Evolutionary conservation across 2,113 vertebrate species (phyloP).

Genomic region (Verasper variegatus): DNA sequence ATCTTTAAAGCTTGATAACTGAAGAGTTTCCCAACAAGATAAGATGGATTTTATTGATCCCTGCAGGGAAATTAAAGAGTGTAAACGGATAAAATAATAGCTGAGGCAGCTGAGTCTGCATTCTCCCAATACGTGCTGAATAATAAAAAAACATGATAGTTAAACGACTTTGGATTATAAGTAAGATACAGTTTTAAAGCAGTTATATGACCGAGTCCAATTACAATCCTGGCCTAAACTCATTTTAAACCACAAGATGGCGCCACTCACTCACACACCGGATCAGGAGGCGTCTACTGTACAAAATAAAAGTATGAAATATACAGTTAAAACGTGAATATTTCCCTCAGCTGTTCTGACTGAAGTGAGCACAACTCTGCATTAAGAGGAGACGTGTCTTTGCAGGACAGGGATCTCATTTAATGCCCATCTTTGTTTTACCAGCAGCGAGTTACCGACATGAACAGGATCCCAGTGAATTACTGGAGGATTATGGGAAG

Average conservation of each 20-base stretch:
- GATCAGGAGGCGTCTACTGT: neutral
- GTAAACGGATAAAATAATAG: neutral
- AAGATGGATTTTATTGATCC: neutral
- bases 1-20: neutral
- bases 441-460: constrained; percentile 1
- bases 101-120: neutral
- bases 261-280: constrained; percentile 21
- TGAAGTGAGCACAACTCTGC: neutral
- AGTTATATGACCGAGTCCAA: neutral
- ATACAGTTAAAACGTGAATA: no score
- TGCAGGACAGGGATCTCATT: constrained; percentile 1
- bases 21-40: neutral
- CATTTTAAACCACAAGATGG: constrained; percentile 50
- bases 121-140: neutral
- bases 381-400: neutral
- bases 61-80: neutral
- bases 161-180: neutral
- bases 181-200: neutral
- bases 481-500: constrained; percentile 13
- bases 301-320: no score
- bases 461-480: constrained; percentile 8
- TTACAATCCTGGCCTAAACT: no score
- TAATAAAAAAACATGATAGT: neutral
- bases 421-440: neutral
- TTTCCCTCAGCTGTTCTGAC: no score